A percentile compares a stretch with the other conserved stretches of the same genome.
phyloP scores from a whole-genome alignment of 2,113 vertebrate genomes.

The Centropus bengalensis region DNA sequence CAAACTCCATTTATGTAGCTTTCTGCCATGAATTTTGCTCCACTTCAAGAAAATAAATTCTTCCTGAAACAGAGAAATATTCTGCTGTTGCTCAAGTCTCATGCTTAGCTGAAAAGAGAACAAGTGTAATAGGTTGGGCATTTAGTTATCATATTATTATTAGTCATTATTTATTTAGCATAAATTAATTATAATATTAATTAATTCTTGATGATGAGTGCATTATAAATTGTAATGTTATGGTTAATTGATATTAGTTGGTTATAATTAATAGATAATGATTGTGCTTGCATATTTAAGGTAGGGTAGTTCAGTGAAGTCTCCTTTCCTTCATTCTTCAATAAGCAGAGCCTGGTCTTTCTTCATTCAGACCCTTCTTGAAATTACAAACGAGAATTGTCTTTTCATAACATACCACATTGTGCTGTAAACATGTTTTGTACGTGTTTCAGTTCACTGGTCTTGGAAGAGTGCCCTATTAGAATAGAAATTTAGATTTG shows the following conservation, averaged over 20 bases:
- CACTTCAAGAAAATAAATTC: conserved; percentile 29
- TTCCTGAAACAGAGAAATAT: conserved; percentile 59
- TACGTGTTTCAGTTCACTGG: not conserved
- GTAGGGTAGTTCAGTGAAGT: not conserved
- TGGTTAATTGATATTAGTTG: too few species aligned
- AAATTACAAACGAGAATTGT: not conserved
- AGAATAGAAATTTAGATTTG: not conserved
- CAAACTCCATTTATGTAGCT: not conserved
- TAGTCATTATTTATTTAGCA: too few species aligned
- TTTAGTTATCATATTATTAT: too few species aligned
- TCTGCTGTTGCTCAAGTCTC: conserved; percentile 56
- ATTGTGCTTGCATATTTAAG: too few species aligned
- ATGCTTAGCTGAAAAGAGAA: conserved; percentile 5
- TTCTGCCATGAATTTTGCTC: conserved; percentile 16
- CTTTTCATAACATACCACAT: not conserved
- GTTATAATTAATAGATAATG: too few species aligned
- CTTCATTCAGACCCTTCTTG: not conserved
- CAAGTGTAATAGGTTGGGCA: not conserved
- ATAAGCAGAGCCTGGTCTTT: not conserved
- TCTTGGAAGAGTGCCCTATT: not conserved
- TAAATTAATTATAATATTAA: too few species aligned
- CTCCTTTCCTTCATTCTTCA: not conserved
- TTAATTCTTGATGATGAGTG: too few species aligned
- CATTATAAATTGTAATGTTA: too few species aligned
- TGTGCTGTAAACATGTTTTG: not conserved